A percentile compares a stretch with the other conserved stretches of the same genome.
These are phyloP conservation scores for Cyprinella venusta DNA, from an alignment of 2,797 vertebrate species.

Conservation along the genomic window DNA sequence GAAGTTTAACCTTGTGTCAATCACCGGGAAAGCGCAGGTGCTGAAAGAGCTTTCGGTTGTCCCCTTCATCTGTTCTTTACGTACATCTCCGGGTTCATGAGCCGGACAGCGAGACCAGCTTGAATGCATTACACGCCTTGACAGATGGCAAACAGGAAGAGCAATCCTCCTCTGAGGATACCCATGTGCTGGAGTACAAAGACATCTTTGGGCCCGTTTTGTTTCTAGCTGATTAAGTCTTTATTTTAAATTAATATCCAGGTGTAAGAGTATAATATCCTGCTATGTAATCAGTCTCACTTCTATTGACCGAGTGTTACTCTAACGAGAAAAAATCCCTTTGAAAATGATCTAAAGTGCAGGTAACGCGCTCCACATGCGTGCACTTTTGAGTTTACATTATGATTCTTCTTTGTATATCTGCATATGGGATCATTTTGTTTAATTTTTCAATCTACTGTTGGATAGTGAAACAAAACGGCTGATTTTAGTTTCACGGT, in stretches of 20 bases:
- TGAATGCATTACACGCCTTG: slow-evolving; percentile 50
- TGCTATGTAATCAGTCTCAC: slow-evolving; percentile 22
- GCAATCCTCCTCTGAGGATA: slow-evolving; percentile 35
- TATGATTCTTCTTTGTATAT: slow-evolving; percentile 5
- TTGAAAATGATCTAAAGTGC: slow-evolving; percentile 30
- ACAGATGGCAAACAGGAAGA: slow-evolving; percentile 52
- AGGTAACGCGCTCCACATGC: slow-evolving; percentile 54
- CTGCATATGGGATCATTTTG: slow-evolving; percentile 1
- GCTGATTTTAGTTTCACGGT: slow-evolving; percentile 21
- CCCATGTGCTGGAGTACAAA: slow-evolving; percentile 37
- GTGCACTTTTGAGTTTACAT: neutral
- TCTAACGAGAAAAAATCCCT: neutral
- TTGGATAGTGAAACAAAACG: slow-evolving; percentile 2
- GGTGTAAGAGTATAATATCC: slow-evolving; percentile 19
- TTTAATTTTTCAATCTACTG: slow-evolving; percentile 10
- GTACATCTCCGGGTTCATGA: slow-evolving; percentile 43
- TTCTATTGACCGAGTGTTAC: neutral
- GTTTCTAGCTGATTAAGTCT: slow-evolving; percentile 41
- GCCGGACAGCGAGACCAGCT: slow-evolving; percentile 37
- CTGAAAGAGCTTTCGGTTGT: slow-evolving; percentile 30
- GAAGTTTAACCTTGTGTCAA: slow-evolving; percentile 32
- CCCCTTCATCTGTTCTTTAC: slow-evolving; percentile 46
- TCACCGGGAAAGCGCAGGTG: slow-evolving; percentile 44
- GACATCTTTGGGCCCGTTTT: slow-evolving; percentile 26
- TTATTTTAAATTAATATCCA: slow-evolving; percentile 49